Base-by-base conservation (phyloP, 2,113 vertebrate species). In the Phyllostomus hastatus region DNA sequence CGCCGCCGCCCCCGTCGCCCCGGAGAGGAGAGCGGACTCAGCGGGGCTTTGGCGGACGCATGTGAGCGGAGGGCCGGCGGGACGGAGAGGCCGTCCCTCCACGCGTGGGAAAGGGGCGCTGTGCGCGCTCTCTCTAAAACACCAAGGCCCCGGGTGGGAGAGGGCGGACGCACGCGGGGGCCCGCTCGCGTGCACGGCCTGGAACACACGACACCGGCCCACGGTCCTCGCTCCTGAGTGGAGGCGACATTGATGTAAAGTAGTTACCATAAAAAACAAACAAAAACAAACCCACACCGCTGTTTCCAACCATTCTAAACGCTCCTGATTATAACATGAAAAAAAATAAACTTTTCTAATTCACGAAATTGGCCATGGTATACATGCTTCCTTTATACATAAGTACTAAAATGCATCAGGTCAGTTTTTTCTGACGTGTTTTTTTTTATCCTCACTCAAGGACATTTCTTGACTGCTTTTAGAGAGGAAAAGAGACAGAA, bases 1-100 rank as follows among this genome's bases (percentile, higher is more conserved):
- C 2, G 22, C 10, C 1, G 19, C 5, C 12, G 0, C 28, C 41
- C 43, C 8, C 43, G 14, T 0, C 22, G 10, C 57, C 61, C 16
- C 0, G 41, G 33, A 28, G 48, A 46, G 64, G 24, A 22, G 8
- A 17, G 2, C 1, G 15, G 35, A 12, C 89, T 41, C 11, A 0
- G 7, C 1, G 5, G 52, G 17, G 59, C 26, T 15, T 19, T 2
- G 43, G 33, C 48, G 28, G 41, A 54, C 26, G 2, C 38, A 16
- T 0, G 35, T 17, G 35, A 66, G 11, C n/a, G 7, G 26, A 9
- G 38, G 11, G 2, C 41, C 50, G 52, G 48, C 0, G 17, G 38
- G 24, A 12, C 2, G 14, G 17, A 2, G 4, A 9, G 1, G 20
- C 14, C 3, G 10, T 4, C n/a, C 12, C 48, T 33, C 24, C 22